These are phyloP conservation scores for Salpingus planirostris DNA, from an alignment of 2,888 invertebrate species.

Conservation along the genomic window DNA sequence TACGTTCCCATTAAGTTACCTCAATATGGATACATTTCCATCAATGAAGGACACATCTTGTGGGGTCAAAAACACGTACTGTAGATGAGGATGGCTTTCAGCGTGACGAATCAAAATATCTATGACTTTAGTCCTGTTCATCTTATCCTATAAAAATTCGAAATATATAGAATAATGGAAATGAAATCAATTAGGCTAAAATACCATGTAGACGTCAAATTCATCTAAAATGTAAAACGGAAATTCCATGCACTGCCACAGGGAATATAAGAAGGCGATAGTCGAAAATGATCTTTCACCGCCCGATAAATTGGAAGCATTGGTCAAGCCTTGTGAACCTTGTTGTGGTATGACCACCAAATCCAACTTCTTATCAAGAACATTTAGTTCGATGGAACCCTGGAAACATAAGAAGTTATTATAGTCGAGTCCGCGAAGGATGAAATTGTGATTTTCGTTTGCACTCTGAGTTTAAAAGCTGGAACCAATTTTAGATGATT, in stretches of 20 bases:
- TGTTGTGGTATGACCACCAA: conserved; percentile 50
- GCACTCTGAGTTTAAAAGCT: no score
- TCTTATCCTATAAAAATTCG: conserved; percentile 58
- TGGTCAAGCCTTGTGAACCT: conserved; percentile 42
- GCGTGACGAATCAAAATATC: conserved; percentile 71
- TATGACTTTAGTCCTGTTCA: conserved; percentile 72
- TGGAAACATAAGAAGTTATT: conserved; percentile 31
- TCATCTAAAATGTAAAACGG: conserved; percentile 94
- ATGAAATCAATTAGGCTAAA: conserved; percentile 1
- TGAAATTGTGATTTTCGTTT: no score
- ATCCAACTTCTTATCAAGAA: conserved; percentile 41
- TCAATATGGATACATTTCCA: conserved; percentile 29
- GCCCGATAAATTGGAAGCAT: conserved; percentile 72
- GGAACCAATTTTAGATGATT: no score
- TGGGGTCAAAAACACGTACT: conserved; percentile 88
- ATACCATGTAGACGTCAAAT: conserved; percentile 95
- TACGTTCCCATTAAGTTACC: no score
- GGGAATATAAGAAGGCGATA: conserved; percentile 82
- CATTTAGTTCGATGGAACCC: conserved; percentile 51
- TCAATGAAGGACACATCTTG: conserved; percentile 56
- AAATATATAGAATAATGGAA: conserved; percentile 2
- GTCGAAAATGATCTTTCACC: conserved; percentile 96
- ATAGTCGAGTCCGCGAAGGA: no score
- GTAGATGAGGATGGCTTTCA: conserved; percentile 53
- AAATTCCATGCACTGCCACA: conserved; percentile 87